Conservation (phyloP, 2,113 vertebrate species). For the Phrynocephalus versicolor region DNA sequence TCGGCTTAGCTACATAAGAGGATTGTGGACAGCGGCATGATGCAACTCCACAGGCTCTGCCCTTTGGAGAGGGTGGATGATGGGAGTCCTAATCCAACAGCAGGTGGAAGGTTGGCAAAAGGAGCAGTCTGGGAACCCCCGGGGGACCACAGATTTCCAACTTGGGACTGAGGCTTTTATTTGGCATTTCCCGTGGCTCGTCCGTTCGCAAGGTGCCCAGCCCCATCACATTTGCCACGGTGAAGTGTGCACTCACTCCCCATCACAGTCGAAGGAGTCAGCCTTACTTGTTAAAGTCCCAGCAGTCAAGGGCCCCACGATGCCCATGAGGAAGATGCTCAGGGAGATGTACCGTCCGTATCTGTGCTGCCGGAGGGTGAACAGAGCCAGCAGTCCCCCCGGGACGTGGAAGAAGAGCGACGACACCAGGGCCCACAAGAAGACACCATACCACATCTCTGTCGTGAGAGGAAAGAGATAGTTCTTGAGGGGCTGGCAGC, state of each 20-base stretch:
- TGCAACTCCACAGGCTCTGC: too few relatives aligned
- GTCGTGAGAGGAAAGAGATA: slow-evolving; percentile 41
- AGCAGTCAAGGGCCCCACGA: slow-evolving; percentile 91
- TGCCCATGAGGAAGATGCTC: slow-evolving; percentile 91
- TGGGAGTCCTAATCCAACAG: too few relatives aligned
- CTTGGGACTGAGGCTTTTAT: too few relatives aligned
- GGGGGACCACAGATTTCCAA: too few relatives aligned
- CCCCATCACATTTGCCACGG: neutral
- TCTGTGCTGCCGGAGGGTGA: slow-evolving; percentile 91
- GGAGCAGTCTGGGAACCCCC: too few relatives aligned
- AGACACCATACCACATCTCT: slow-evolving; percentile 99
- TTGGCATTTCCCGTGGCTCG: too few relatives aligned
- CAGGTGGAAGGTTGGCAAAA: too few relatives aligned
- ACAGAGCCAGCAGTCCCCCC: slow-evolving; percentile 86
- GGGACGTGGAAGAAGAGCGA: slow-evolving; percentile 92
- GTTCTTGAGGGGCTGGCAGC: too few relatives aligned
- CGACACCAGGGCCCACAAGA: slow-evolving; percentile 93
- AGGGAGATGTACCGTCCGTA: slow-evolving; percentile 91
- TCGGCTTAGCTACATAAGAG: too few relatives aligned
- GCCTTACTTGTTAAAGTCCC: slow-evolving; percentile 94
- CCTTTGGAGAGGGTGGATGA: too few relatives aligned
- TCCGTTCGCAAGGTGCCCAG: neutral
- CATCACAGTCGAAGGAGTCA: too few relatives aligned
- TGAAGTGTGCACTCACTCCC: slow-evolving; percentile 65
- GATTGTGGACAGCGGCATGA: too few relatives aligned